Conservation (phyloP, 2,797 vertebrate species). For the Pipistrellus kuhlii region DNA sequence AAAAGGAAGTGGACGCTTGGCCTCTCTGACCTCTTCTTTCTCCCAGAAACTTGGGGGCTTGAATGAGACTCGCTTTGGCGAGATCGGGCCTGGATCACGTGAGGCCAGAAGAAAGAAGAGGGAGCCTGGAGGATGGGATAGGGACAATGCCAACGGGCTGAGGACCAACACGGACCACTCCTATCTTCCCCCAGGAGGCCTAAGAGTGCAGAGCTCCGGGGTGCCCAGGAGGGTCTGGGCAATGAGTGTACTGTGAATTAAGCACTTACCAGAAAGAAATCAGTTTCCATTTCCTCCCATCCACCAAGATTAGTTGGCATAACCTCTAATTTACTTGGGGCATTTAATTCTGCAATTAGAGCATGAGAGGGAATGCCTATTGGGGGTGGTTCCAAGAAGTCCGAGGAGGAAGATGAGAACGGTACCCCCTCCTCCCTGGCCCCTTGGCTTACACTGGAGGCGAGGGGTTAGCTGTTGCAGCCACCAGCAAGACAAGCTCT, state of each 20-base stretch:
- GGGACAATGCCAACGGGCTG: rapidly evolving
- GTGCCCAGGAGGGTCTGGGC: background rate
- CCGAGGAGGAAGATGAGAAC: background rate
- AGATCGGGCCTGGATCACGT: background rate
- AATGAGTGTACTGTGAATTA: background rate
- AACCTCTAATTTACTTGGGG: background rate
- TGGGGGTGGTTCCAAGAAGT: background rate
- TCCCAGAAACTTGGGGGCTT: background rate
- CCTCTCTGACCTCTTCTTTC: constrained; percentile 41
- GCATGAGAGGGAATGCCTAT: background rate
- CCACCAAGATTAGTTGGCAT: background rate
- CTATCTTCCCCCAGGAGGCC: background rate
- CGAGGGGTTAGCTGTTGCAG: background rate
- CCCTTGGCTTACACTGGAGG: background rate
- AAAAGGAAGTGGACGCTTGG: constrained; percentile 36
- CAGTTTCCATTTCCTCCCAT: background rate
- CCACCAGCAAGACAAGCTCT: background rate
- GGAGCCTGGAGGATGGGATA: background rate
- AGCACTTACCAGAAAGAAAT: background rate
- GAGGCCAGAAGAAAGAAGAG: background rate
- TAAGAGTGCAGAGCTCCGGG: background rate
- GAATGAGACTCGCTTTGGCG: background rate
- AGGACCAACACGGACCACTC: background rate
- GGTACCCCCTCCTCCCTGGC: background rate
- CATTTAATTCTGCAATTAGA: background rate